These are phyloP conservation scores for Pristiophorus japonicus DNA, from an alignment of 2,113 vertebrate species.

Conservation along the genomic window DNA sequence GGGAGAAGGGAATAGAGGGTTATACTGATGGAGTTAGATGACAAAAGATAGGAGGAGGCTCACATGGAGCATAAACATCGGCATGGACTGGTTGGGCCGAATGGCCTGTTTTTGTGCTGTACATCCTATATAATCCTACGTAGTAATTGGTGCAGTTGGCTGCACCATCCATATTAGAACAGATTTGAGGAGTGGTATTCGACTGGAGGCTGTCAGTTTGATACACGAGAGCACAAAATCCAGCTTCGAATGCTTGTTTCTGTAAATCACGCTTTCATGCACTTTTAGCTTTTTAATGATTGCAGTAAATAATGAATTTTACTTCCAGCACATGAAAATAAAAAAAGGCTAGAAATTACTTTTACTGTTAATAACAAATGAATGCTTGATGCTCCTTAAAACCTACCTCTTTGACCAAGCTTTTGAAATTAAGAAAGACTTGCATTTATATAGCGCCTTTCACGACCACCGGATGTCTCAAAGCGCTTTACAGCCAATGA, in stretches of 20 bases:
- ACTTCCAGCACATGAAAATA: background rate
- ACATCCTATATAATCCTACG: too few relatives aligned
- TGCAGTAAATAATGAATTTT: background rate
- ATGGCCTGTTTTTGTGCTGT: too few relatives aligned
- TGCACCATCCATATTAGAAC: background rate
- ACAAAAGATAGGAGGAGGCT: too few relatives aligned
- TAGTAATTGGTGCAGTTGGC: background rate
- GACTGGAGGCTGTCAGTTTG: background rate
- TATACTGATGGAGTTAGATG: too few relatives aligned
- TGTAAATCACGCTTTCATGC: background rate
- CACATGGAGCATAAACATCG: too few relatives aligned
- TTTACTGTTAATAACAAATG: background rate
- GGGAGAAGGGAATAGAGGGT: too few relatives aligned
- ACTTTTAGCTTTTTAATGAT: background rate
- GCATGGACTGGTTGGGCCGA: too few relatives aligned
- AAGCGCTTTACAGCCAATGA: too few relatives aligned
- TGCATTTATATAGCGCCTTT: too few relatives aligned
- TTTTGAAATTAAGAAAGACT: too few relatives aligned
- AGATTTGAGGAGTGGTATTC: background rate
- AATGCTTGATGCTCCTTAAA: background rate
- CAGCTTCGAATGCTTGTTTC: background rate
- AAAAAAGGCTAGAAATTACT: background rate
- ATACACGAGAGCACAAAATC: background rate
- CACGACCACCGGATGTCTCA: too few relatives aligned
- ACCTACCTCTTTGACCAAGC: background rate